Base-by-base conservation (phyloP, 1,140 invertebrate species). In the Metopolophium dirhodum region DNA sequence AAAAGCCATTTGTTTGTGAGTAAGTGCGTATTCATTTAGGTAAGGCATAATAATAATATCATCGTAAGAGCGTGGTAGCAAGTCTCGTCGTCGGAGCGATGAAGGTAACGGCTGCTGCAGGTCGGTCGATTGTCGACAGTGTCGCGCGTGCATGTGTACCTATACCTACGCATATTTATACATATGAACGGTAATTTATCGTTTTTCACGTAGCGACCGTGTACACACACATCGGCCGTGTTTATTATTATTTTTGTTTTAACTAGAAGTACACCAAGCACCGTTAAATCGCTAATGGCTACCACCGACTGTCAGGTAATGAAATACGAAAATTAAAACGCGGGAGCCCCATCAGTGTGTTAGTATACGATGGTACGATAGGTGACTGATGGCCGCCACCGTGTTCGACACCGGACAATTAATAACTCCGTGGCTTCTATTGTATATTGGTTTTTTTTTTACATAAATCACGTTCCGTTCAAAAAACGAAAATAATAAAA, bases 201-300 rank as follows among this genome's bases (percentile, higher is more conserved):
- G 91, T 92, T 92, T 91, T 49, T 47, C 61, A 47, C 30, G 30
- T 68, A 18, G 47, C 87, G 49, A 11, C n/a, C 20, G 86, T 51
- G n/a, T 89, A 9, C 6, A 37, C 30, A 47, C 9, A 11, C 18
- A 51, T 26, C 35, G 30, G 30, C 3, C 11, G 30, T 49, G 68
- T 37, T 83, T 92, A 83, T 92, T 85, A 82, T 92, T 92, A 92
- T 83, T 92, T 92, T 92, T 35, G 57, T 77, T 91, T 91, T 92
- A 89, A 57, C 51, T 89, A 54, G 88, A 51, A 26, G 47, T 54
- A 3, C 23, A 49, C 47, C 3, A 8, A 14, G 90, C 35, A 35
- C 47, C 26, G 83, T 47, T 51, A 92, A 47, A 45, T 45, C 22
- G 45, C 45, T 91, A 77, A 91, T 77, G 26, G 26, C 7, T 3